Evolutionary conservation across 2,113 vertebrate genomes (phyloP), one percentile per base, ranked within the genome.

Genomic region (Melozone crissalis): DNA sequence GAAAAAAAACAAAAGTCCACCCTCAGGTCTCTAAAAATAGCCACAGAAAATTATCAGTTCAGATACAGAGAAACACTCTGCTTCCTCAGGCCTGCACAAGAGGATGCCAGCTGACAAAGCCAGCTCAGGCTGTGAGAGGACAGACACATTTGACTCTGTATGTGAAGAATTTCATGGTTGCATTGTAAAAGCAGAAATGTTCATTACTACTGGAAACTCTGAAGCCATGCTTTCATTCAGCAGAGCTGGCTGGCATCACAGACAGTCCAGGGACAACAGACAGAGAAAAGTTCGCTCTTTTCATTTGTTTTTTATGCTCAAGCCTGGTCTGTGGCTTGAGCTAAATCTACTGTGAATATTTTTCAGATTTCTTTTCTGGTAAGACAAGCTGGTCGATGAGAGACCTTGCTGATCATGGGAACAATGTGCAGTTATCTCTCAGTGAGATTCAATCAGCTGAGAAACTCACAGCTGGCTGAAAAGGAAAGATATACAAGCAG

Each of bases 21-120:
- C 84, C 44, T 86, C 82, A 21, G 19, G 15, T 94, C 19, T 95
- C 84, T 86, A 87, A 92, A 95, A 91, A 90, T 90, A 95, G 55
- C 46, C 71, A 77, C 37, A 77, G 51, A 74, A 85, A 82, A 94
- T 57, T 74, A 90, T 49, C 1, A 5, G 79, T 91, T 95, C 47
- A 86, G 67, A 77, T 21, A 62, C 8, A 90, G 63, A 85, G 24
- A 91, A 79, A 51, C 2, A 7, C 51, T 81, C 78, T 41, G 47
- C 59, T 88, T 85, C 54, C 78, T 87, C 33, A 68, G 74, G 23
- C 21, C 63, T 80, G 75, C 4, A 2, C 67, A 58, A 85, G 63
- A 91, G 54, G 55, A 69, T 77, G 55, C 26, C 35, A 79, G 77
- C 67, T 91, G 72, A 77, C 67, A 90, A 77, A 93, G 80, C 20